These are phyloP conservation scores for Formica exsecta DNA, from an alignment of 1,140 invertebrate genomes.

Conservation along the genomic window DNA sequence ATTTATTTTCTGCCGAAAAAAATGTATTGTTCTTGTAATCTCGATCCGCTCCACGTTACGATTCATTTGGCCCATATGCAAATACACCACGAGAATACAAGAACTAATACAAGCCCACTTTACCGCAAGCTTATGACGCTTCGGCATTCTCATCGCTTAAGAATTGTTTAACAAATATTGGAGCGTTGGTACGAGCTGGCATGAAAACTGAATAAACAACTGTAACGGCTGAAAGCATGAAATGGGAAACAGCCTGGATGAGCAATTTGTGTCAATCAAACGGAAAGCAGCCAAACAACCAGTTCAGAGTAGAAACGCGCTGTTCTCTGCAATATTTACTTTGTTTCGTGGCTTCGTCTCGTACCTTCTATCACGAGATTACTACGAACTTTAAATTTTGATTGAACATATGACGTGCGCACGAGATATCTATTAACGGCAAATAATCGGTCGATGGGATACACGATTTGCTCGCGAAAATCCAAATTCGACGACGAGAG, in stretches of 20 bases:
- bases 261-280: conserved; percentile 65
- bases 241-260: conserved; percentile 60
- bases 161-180: conserved; percentile 58
- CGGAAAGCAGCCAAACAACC: conserved; percentile 48
- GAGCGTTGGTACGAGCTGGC: conserved; percentile 45
- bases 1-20: conserved; percentile 1
- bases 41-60: neutral
- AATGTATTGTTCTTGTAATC: conserved; percentile 10
- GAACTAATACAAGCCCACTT: neutral
- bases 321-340: conserved; percentile 45
- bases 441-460: conserved; percentile 32
- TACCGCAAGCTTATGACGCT: neutral
- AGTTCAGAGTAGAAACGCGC: conserved; percentile 14
- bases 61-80: conserved; percentile 16
- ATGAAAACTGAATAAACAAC: conserved; percentile 60
- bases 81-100: conserved; percentile 16
- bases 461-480: conserved; percentile 30
- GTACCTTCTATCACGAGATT: neutral
- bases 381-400: conserved; percentile 46
- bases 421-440: conserved; percentile 53
- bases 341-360: conserved; percentile 44
- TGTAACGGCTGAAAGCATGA: conserved; percentile 55
- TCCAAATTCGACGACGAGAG: conserved; percentile 15
- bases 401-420: conserved; percentile 39
- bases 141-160: conserved; percentile 15